phyloP scores from a whole-genome alignment of 2,888 invertebrate species.

The Dorcus parallelipipedus region DNA sequence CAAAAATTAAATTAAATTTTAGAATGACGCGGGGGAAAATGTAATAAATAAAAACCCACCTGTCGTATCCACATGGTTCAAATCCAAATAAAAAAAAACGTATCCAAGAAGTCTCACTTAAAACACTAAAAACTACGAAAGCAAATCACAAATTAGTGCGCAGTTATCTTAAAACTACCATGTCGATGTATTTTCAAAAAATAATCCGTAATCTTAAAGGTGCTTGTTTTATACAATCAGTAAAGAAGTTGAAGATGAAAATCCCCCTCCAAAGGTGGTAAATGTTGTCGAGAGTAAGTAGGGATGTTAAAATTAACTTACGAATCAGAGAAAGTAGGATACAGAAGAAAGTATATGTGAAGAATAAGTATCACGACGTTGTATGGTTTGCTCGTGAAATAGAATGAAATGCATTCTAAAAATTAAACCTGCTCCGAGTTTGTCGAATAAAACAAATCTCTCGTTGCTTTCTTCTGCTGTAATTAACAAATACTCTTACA shows the following conservation, averaged over 20 bases:
- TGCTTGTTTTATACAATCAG: slow-evolving; percentile 32
- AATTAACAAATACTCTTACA: no score
- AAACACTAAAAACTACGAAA: slow-evolving; percentile 25
- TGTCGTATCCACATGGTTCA: slow-evolving; percentile 28
- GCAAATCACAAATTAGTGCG: slow-evolving; percentile 11
- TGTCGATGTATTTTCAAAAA: slow-evolving; percentile 30
- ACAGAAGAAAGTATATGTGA: slow-evolving; percentile 28
- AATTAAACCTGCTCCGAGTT: not conserved
- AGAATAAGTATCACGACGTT: slow-evolving; percentile 27
- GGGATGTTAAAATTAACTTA: slow-evolving; percentile 26
- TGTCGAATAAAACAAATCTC: no score
- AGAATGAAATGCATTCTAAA: slow-evolving; percentile 17
- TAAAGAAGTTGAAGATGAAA: slow-evolving; percentile 25
- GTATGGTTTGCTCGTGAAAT: slow-evolving; percentile 23
- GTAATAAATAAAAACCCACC: slow-evolving; percentile 19
- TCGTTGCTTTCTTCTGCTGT: no score
- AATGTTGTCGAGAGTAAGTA: slow-evolving; percentile 25
- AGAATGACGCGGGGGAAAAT: not conserved
- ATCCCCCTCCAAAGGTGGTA: slow-evolving; percentile 22
- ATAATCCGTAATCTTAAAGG: slow-evolving; percentile 29
- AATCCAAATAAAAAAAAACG: slow-evolving; percentile 16
- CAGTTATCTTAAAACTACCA: slow-evolving; percentile 19
- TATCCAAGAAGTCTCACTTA: slow-evolving; percentile 23
- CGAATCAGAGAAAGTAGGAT: slow-evolving; percentile 36
- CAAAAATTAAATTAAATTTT: no score